A percentile compares a stretch with the other conserved stretches of the same genome.
Evolutionary conservation across 30 jellyfish, hydroid and myxozoan genomes (phyloP).

Genomic region (Aurelia sp.): DNA sequence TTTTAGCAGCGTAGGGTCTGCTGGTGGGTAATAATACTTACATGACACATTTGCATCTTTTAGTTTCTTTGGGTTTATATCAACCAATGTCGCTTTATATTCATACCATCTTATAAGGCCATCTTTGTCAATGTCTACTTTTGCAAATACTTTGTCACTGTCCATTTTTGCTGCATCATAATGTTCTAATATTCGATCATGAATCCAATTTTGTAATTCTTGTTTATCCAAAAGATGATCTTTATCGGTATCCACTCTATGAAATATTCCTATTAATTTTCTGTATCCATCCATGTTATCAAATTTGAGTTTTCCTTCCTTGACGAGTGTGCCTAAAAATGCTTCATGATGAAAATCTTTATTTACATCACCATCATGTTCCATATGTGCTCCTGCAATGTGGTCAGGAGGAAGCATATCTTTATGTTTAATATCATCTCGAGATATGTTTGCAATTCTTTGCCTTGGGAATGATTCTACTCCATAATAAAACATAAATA

Average conservation of each 20-base stretch:
- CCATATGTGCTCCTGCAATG: conserved; percentile 89
- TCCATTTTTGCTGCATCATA: conserved; percentile 79
- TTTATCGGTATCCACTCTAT: conserved; percentile 71
- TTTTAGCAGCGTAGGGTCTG: no score
- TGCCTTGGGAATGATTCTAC: conserved; percentile 43
- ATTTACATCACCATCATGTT: conserved; percentile 90
- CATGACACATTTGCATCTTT: conserved; percentile 66
- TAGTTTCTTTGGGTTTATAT: conserved; percentile 56
- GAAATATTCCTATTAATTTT: conserved; percentile 78
- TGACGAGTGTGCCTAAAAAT: conserved; percentile 80
- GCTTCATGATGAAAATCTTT: conserved; percentile 93
- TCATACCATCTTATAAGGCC: conserved; percentile 79
- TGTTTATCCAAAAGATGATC: conserved; percentile 72
- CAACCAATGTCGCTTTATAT: conserved; percentile 83
- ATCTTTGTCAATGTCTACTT: conserved; percentile 77
- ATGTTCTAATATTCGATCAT: conserved; percentile 87
- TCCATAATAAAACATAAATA: neutral
- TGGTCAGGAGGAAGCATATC: conserved; percentile 95
- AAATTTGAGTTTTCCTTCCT: conserved; percentile 81
- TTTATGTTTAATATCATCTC: conserved; percentile 70
- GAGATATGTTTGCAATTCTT: conserved; percentile 65
- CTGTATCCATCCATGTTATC: conserved; percentile 84
- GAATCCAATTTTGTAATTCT: conserved; percentile 87
- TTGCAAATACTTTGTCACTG: conserved; percentile 69
- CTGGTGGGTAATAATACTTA: conserved; percentile 7